Evolutionary conservation across 2,797 vertebrate species (phyloP), one percentile per base, ranked within the genome.

Genomic region (Halcyon leucocephala): DNA sequence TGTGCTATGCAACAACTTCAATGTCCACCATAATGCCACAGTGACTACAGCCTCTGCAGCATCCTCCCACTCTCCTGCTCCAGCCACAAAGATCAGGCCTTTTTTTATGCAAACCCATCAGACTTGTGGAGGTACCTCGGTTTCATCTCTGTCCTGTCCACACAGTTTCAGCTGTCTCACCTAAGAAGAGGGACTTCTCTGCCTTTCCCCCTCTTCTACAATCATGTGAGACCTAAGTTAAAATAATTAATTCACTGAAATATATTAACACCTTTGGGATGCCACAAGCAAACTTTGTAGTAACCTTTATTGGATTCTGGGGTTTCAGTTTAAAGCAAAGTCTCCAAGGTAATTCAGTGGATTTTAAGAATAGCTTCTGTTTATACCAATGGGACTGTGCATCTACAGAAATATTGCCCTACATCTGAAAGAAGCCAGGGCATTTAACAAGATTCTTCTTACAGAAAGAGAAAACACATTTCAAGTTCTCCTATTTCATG

Each of bases 301-400:
- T 35, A 81, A 21, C 48, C 54, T 73, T 86, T 70, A 91, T 37
- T 73, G 76, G 37, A 70, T 78, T 94, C 87, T 65, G 69, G 46
- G 37, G 58, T 79, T 93, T 76, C 62, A 46, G 39, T 81, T 83
- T 82, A 91, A 95, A 90, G 70, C 52, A 54, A n/a, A 62, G n/a
- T 8, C 74, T 86, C 80, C 64, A 72, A 94, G 60, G 77, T 77
- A 91, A 96, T 96, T 93, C 67, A 77, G 20, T 29, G 64, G 39
- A 86, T 57, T 89, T 89, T 89, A 89, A 96, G 82, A 96, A 96
- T 86, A 95, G 60, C 66, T 88, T 84, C 72, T 88, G 5, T 78
- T 94, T 82, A 78, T 87, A 93, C 71, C 65, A 28, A 4, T 69
- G 95, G 81, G 81, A 87, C 74, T 82, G 9, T 31, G 31, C 37